A percentile compares a stretch with the other conserved stretches of the same genome.
These are phyloP conservation scores for Tipula confusa DNA, from an alignment of 2,888 invertebrate species.

Conservation along the genomic window DNA sequence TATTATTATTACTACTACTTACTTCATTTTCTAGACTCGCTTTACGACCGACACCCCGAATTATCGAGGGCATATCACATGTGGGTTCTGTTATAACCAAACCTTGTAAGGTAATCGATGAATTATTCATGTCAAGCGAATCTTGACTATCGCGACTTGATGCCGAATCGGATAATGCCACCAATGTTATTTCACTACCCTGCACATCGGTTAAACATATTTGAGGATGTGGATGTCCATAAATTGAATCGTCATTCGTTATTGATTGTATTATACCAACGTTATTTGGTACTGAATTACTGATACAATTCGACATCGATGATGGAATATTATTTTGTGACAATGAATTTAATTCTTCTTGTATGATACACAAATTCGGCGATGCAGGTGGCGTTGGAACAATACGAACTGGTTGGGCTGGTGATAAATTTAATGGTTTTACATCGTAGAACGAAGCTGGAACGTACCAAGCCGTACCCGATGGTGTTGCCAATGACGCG, in stretches of 20 bases:
- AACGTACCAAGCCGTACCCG: constrained; percentile 43
- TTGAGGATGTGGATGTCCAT: constrained; percentile 63
- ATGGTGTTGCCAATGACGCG: constrained; percentile 21
- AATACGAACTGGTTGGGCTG: constrained; percentile 47
- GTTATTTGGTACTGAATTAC: background rate
- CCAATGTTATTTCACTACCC: constrained; percentile 76
- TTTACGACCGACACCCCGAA: constrained; percentile 69
- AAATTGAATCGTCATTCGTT: constrained; percentile 37
- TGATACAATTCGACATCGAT: constrained; percentile 32
- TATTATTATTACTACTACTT: no score
- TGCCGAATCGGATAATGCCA: constrained; percentile 68
- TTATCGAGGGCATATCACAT: constrained; percentile 74
- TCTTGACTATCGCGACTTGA: constrained; percentile 70
- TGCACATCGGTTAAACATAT: constrained; percentile 89
- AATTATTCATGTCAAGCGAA: constrained; percentile 57
- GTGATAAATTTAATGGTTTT: constrained; percentile 48
- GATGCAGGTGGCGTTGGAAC: constrained; percentile 50
- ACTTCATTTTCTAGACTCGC: constrained; percentile 60
- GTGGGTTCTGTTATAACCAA: constrained; percentile 71
- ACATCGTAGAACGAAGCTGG: constrained; percentile 45
- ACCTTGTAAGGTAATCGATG: constrained; percentile 47
- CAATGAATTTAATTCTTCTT: constrained; percentile 56
- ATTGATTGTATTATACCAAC: background rate
- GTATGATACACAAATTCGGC: constrained; percentile 68
- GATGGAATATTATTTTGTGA: constrained; percentile 38